Base-by-base conservation (phyloP, 2,888 invertebrate species). In the Dryocosmus kuriphilus region DNA sequence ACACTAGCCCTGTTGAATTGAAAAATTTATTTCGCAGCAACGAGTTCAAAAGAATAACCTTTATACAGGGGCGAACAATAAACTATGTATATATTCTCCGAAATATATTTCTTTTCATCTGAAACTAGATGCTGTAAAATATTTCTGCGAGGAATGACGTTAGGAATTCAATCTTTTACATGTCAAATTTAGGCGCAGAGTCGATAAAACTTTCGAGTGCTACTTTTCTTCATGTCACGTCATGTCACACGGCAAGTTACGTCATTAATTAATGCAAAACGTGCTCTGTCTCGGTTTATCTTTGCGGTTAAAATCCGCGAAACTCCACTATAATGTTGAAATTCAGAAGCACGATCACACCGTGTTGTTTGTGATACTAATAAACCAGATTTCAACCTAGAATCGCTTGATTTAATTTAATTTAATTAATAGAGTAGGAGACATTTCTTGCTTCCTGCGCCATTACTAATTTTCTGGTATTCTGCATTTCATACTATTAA, bases 201-300 rank as follows among this genome's bases (percentile, higher is more conserved):
- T 51, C 71, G 71, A 71, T 71, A 71, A 51, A 71, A 71, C 71
- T 71, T 51, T 30, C 27, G 30, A 51, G 30, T 19, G 9, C 11
- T 30, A n/a, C 51, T 71, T 51, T 71, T 71, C 51, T 4, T 32
- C 11, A 51, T 57, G 14, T 57, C 41, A 41, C 41, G 24, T 32
- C 41, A 71, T 51, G 27, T 41, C 46, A 41, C 38, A 7, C 1
- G 8, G 2, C 24, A 19, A 24, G 30, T n/a, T n/a, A 51, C n/a
- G 11, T 51, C 51, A 46, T 51, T 51, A 71, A 71, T 71, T 71
- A 71, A 51, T 19, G 2, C 14, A 19, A 30, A 51, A 71, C 57
- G 14, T 57, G 57, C 57, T 57, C 9, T 38, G 30, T 71, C 41
- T 27, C 46, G 16, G 41, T 30, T 63, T 22, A 63, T 63, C 35